Evolutionary conservation across 2,888 invertebrate species (phyloP), one percentile per base, ranked within the genome.

Genomic region (Drosophila merina): DNA sequence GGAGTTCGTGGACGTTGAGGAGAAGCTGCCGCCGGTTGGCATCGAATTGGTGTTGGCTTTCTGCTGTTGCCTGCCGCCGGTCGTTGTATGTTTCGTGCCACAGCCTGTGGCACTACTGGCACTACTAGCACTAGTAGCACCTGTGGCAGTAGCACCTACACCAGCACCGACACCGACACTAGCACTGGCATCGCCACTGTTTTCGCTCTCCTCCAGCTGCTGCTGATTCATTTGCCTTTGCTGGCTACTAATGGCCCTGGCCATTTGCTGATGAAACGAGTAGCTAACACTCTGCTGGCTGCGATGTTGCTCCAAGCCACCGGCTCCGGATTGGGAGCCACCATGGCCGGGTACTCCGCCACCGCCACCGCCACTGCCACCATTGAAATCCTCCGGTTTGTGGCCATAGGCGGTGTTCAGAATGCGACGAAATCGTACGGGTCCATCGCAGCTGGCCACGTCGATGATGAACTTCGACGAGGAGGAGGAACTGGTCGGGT

Each of bases 401-500:
- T 90, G 90, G 2, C 92, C 94, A 92, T 97, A 97, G 64, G 96
- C 96, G 52, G 94, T 95, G 92, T 97, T 97, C 2, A 97, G 92
- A 2, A 97, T 96, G 1, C 97, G 93, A 81, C 96, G 96, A 92
- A 97, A 96, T 28, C 95, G 93, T 0, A 97, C 97, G 0, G 97
- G 97, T 0, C 97, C 97, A 91, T 97, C 97, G 91, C 97, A 97
- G 72, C 96, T 97, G 0, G 97, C 97, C n/a, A 97, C 94, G 91
- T 97, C 97, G 68, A 96, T 92, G 1, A 97, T 94, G 0, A 96
- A 94, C 88, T 94, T 94, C 3, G 82, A 57, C 10, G 69, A 36
- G 1, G 55, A 57, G n/a, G 69, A 36, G 1, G 55, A 38, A 26
- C 38, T 12, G 12, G 60, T 9, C 4, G 45, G 2, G 3, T 73